Conservation (phyloP, 2,113 vertebrate species). For the Corynorhinus townsendii region DNA sequence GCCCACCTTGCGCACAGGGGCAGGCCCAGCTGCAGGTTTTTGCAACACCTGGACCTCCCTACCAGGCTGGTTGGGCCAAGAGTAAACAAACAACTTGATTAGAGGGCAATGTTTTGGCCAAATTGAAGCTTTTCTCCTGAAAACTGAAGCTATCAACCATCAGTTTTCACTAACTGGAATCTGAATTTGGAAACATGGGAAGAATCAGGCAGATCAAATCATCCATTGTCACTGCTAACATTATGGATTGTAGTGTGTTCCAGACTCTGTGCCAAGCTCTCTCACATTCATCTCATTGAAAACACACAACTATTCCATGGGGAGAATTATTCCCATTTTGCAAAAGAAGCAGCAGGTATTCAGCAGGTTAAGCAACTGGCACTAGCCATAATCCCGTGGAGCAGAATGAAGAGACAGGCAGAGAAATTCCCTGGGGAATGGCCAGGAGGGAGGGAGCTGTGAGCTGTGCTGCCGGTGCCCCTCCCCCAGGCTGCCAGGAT, state of each 20-base stretch:
- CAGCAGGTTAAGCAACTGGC: neutral
- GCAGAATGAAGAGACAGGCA: neutral
- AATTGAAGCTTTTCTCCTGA: neutral
- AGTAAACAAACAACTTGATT: neutral
- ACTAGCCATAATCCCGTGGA: fast-evolving
- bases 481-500: neutral
- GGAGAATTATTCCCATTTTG: neutral
- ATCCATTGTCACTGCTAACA: fast-evolving
- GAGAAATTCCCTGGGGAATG: neutral
- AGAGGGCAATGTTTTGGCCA: neutral
- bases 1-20: neutral
- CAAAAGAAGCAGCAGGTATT: neutral
- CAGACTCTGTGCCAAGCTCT: neutral
- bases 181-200: neutral
- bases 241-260: fast-evolving
- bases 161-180: neutral
- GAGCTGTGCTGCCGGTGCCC: neutral
- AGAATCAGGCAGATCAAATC: neutral
- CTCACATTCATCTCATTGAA: fast-evolving
- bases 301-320: fast-evolving
- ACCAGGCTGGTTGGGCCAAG: neutral
- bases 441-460: neutral
- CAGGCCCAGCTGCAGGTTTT: neutral
- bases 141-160: neutral
- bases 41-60: no score